A percentile compares a stretch with the other conserved stretches of the same genome.
phyloP scores from a whole-genome alignment of 2,888 invertebrate genomes.

The Caenorhabditis drosophilae region DNA sequence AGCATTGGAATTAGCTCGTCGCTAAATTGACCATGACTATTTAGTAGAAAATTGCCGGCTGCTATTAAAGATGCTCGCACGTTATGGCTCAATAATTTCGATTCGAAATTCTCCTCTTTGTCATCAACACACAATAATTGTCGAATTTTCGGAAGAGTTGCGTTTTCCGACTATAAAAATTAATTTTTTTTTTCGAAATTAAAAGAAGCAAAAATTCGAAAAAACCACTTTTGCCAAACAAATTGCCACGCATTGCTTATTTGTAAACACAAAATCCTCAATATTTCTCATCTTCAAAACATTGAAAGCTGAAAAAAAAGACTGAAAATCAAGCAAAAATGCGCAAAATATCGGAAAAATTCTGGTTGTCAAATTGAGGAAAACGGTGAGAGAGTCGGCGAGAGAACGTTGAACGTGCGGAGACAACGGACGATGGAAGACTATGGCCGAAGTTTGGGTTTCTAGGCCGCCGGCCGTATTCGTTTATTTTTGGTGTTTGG shows the following conservation, averaged over 20 bases:
- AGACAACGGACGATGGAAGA: neutral
- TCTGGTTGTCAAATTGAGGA: neutral
- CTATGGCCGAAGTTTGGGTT: neutral
- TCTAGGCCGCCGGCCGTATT: constrained; percentile 4
- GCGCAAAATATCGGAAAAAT: no score
- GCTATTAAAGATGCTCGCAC: constrained; percentile 60
- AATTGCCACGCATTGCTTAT: constrained; percentile 60
- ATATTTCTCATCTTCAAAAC: constrained; percentile 43
- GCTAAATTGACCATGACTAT: constrained; percentile 58
- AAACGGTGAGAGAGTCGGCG: neutral
- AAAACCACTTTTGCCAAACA: constrained; percentile 52
- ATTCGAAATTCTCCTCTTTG: constrained; percentile 39
- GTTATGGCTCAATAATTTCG: constrained; percentile 61
- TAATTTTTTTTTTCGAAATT: neutral
- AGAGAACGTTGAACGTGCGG: constrained; percentile 1
- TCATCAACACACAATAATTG: constrained; percentile 29
- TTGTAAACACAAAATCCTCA: constrained; percentile 62
- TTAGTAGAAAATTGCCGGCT: constrained; percentile 56
- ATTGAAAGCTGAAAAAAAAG: neutral
- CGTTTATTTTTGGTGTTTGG: no score
- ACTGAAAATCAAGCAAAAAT: neutral
- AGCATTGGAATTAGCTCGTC: constrained; percentile 57
- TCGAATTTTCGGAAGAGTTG: constrained; percentile 33
- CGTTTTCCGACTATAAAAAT: constrained; percentile 39
- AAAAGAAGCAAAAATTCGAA: no score